phyloP scores from a whole-genome alignment of 2,888 invertebrate species.

The Chloromyia formosa region DNA sequence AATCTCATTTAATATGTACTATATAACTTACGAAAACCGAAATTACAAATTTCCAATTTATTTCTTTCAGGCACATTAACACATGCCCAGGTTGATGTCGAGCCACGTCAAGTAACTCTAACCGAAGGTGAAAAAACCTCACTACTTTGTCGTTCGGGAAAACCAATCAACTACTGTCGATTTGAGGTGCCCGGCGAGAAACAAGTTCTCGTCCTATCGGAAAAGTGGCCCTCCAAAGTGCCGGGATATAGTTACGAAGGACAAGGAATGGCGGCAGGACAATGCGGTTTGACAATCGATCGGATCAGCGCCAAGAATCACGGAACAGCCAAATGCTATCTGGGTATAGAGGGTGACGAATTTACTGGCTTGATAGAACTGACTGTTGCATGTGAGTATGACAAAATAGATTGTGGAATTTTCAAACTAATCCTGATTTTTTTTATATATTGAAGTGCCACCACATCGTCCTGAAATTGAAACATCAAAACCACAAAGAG shows the following conservation, averaged over 20 bases:
- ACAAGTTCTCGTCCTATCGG: conserved; percentile 64
- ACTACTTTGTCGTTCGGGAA: conserved; percentile 59
- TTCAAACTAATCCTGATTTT: not conserved
- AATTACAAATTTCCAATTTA: no score
- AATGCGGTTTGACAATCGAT: conserved; percentile 77
- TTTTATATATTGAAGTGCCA: conserved; percentile 54
- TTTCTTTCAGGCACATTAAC: conserved; percentile 57
- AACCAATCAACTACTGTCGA: conserved; percentile 61
- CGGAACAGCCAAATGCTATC: conserved; percentile 74
- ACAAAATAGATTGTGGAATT: not conserved
- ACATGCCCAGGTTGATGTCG: conserved; percentile 58
- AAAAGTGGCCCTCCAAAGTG: conserved; percentile 59
- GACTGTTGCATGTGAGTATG: conserved; percentile 76
- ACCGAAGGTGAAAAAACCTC: conserved; percentile 60
- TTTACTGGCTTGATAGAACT: conserved; percentile 70
- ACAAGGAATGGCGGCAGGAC: conserved; percentile 68
- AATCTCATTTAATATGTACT: no score
- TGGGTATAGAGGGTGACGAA: conserved; percentile 71
- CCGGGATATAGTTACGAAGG: conserved; percentile 68
- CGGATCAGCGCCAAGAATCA: conserved; percentile 73
- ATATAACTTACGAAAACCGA: no score
- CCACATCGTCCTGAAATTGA: conserved; percentile 61
- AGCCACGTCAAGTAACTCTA: conserved; percentile 59
- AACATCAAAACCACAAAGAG: conserved; percentile 55
- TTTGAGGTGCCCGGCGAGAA: conserved; percentile 66